Conservation (phyloP, 2,797 vertebrate genomes). For the Erithacus rubecula region DNA sequence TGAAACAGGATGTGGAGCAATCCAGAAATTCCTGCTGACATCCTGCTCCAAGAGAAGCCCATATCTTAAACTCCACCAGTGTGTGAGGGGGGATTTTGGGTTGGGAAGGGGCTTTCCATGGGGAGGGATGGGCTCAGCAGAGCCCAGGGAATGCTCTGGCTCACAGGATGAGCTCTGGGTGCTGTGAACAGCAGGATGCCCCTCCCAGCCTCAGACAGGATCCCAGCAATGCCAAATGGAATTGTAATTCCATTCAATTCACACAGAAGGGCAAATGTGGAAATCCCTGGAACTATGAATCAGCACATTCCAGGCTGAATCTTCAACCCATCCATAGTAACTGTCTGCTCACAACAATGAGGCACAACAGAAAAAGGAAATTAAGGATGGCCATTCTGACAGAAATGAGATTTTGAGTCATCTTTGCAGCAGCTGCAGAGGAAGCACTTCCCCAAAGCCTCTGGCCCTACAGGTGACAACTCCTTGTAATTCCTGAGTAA, state of each 20-base stretch:
- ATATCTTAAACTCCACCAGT: not conserved
- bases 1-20: not conserved
- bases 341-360: not conserved
- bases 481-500: fast-evolving
- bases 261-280: not conserved
- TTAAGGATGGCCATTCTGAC: not conserved
- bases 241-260: not conserved
- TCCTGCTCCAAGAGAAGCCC: not conserved
- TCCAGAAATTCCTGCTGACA: not conserved
- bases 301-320: fast-evolving
- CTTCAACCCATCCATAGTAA: not conserved
- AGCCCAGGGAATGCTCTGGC: not conserved
- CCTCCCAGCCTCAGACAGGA: not conserved
- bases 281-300: not conserved
- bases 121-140: not conserved
- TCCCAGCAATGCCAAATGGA: not conserved
- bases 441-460: not conserved
- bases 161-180: not conserved
- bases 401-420: not conserved
- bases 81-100: not conserved
- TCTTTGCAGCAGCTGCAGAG: not conserved
- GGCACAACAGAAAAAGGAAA: not conserved
- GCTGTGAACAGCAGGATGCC: not conserved
- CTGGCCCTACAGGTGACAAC: fast-evolving
- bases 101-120: not conserved